Conservation (phyloP, 2,113 vertebrate genomes). For the Micromys minutus region DNA sequence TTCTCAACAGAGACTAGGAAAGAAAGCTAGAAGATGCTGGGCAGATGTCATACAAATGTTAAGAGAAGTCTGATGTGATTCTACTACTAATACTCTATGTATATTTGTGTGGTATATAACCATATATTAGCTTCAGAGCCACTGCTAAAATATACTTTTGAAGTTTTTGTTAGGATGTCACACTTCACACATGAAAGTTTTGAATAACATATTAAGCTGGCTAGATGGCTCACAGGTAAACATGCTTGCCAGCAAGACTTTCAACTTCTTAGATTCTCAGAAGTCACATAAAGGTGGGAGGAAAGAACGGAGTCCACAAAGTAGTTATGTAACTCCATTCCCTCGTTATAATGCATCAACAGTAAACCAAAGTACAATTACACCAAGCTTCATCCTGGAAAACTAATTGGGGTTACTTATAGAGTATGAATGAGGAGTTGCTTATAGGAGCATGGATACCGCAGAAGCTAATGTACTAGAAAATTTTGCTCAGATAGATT, state of each 20-base stretch:
- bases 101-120: neutral
- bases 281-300: neutral
- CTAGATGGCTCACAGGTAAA: neutral
- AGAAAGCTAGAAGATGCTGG: too few relatives aligned
- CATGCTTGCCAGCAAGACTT: neutral
- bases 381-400: neutral
- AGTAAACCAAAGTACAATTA: neutral
- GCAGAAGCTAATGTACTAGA: neutral
- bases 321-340: neutral
- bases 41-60: too few relatives aligned
- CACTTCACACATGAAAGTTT: neutral
- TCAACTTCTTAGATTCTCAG: neutral
- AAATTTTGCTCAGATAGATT: neutral
- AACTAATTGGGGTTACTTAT: neutral
- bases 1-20: too few relatives aligned
- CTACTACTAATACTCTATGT: neutral
- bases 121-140: neutral
- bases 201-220: neutral
- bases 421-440: neutral
- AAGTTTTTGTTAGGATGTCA: neutral
- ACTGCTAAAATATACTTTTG: neutral
- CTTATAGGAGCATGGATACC: neutral
- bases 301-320: neutral
- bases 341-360: neutral
- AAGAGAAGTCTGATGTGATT: too few relatives aligned